phyloP scores from a whole-genome alignment of 2,113 vertebrate species.

The Leiothrix lutea region DNA sequence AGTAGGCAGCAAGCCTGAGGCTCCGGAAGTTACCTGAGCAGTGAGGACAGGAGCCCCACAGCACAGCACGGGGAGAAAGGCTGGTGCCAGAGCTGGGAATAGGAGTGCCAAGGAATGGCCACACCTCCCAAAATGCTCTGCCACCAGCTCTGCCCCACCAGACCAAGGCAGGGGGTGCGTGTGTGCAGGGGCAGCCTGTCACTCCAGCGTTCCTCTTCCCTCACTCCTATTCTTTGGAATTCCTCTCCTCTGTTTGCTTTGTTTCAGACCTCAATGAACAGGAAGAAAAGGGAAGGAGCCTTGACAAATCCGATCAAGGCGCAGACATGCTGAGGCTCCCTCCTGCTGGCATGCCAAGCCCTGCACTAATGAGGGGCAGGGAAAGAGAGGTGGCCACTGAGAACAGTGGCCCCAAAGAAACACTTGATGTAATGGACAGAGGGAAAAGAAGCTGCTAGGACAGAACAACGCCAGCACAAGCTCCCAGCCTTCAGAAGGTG shows the following conservation, averaged over 20 bases:
- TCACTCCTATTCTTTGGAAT: conserved; percentile 38
- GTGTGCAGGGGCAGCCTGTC: conserved; percentile 13
- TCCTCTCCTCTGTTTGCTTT: conserved; percentile 65
- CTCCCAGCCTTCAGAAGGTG: not conserved
- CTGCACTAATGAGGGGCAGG: conserved; percentile 60
- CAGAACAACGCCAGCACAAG: not conserved
- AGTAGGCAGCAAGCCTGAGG: not conserved
- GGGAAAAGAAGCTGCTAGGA: not conserved
- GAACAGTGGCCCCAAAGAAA: conserved; percentile 24
- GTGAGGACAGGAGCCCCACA: not conserved
- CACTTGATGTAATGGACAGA: not conserved
- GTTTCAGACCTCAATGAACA: conserved; percentile 68
- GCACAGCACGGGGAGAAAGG: not conserved
- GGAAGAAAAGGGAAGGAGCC: conserved; percentile 64
- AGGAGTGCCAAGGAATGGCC: not conserved
- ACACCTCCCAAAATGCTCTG: not conserved
- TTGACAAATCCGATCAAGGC: conserved; percentile 73
- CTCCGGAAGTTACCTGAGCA: not conserved
- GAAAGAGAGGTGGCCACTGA: not conserved
- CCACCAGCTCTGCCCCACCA: not conserved
- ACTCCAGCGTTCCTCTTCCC: not conserved
- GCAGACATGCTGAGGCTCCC: conserved; percentile 35
- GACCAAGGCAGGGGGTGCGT: not conserved
- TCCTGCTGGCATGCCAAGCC: conserved; percentile 51
- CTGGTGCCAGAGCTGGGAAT: not conserved